A percentile compares a stretch with the other conserved stretches of the same genome.
Conservation (phyloP, 2,113 vertebrate species). For the Copsychus sechellarum region DNA sequence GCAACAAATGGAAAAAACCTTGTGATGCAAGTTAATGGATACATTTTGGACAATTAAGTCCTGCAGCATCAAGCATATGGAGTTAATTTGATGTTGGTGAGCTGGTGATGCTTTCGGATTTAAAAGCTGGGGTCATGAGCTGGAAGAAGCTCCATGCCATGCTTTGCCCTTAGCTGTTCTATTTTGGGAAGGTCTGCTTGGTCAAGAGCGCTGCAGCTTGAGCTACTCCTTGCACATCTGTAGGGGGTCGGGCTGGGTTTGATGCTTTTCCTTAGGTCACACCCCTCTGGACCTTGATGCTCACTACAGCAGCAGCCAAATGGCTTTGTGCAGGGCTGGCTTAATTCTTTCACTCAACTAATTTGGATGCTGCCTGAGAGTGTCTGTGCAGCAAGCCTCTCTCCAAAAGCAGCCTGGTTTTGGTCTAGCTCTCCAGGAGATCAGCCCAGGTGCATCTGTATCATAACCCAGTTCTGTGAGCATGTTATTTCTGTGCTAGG, state of each 20-base stretch:
- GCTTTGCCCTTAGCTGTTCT: not conserved
- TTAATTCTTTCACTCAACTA: not conserved
- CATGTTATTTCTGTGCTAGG: not conserved
- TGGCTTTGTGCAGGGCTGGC: not conserved
- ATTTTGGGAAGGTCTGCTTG: not conserved
- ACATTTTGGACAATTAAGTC: not conserved
- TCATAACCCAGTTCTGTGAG: not conserved
- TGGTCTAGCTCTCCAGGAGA: not conserved
- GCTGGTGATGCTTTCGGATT: not conserved
- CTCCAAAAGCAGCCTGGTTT: not conserved
- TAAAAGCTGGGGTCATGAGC: not conserved
- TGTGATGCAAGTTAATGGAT: not conserved
- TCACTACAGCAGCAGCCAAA: not conserved
- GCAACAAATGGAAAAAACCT: not conserved
- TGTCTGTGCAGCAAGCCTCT: not conserved
- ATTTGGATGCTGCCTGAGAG: not conserved
- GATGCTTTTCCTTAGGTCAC: not conserved
- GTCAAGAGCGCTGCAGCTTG: not conserved
- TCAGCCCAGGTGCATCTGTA: not conserved
- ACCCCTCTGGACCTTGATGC: not conserved
- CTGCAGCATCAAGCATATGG: not conserved
- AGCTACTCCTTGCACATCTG: rapidly evolving
- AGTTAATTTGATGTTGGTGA: not conserved
- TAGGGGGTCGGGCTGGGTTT: not conserved
- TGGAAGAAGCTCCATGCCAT: not conserved